Percentiles rank a stretch among this genome's conserved stretches.
Evolutionary conservation across 2,888 invertebrate genomes (phyloP).

Genomic region (Alitta virens): DNA sequence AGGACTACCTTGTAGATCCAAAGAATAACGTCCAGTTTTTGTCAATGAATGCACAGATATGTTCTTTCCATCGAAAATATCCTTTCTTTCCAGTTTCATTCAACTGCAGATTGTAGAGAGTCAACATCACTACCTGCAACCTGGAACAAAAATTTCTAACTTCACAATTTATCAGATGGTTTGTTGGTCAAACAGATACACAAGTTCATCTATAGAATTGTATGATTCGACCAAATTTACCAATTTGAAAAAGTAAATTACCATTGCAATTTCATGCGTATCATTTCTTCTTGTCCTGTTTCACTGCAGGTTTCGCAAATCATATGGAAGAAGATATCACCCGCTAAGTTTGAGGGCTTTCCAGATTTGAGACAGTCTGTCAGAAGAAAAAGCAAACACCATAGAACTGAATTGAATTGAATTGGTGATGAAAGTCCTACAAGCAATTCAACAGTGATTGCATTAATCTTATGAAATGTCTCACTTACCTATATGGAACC

Average conservation of each 20-base stretch:
- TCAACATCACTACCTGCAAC: slow-evolving; percentile 72
- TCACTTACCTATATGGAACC: slow-evolving; percentile 21
- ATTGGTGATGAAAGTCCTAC: too few species aligned
- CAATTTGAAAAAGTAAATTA: too few species aligned
- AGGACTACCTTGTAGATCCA: slow-evolving; percentile 54
- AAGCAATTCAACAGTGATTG: too few species aligned
- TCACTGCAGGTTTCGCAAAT: slow-evolving; percentile 38
- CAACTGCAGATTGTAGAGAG: slow-evolving; percentile 74
- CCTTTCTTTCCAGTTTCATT: slow-evolving; percentile 74
- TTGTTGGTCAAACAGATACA: too few species aligned
- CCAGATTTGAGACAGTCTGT: slow-evolving; percentile 45
- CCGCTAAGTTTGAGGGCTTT: slow-evolving; percentile 38
- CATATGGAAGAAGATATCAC: slow-evolving; percentile 45
- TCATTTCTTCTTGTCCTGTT: slow-evolving; percentile 18
- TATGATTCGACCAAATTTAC: too few species aligned
- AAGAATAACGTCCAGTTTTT: slow-evolving; percentile 76
- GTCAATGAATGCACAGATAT: slow-evolving; percentile 78
- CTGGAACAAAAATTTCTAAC: too few species aligned
- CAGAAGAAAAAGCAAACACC: neutral
- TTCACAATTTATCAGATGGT: too few species aligned
- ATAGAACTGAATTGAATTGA: too few species aligned
- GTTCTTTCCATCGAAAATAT: slow-evolving; percentile 82
- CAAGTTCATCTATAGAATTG: too few species aligned
- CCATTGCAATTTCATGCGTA: slow-evolving; percentile 26
- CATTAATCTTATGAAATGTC: too few species aligned